Evolutionary conservation across 2,113 vertebrate species (phyloP).

Genomic region (Notarius lentiginosus): DNA sequence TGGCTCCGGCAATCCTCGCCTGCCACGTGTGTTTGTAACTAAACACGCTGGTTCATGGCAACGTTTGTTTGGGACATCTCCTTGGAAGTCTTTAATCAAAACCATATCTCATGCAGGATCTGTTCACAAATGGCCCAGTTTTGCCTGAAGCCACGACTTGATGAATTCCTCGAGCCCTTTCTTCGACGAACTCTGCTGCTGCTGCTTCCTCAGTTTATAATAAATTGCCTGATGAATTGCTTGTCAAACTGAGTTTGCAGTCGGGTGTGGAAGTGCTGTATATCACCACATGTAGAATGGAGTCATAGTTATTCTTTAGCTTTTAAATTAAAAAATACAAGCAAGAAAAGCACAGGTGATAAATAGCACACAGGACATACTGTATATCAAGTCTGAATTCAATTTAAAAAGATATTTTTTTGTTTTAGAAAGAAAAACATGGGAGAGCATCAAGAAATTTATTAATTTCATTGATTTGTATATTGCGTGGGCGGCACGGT

Average conservation of each 20-base stretch:
- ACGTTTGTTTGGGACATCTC: conserved; percentile 70
- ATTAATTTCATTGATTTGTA: not conserved
- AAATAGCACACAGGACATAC: not conserved
- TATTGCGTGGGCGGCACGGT: not conserved
- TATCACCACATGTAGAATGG: conserved; percentile 14
- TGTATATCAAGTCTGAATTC: not conserved
- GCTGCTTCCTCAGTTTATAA: conserved; percentile 6
- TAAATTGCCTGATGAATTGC: conserved; percentile 51
- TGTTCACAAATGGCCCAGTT: conserved; percentile 45
- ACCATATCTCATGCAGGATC: conserved; percentile 57
- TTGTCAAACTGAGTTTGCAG: conserved; percentile 28
- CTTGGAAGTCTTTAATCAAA: conserved; percentile 65
- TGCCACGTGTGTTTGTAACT: conserved; percentile 72
- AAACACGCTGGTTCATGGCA: conserved; percentile 76
- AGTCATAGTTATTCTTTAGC: not conserved
- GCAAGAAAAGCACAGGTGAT: not conserved
- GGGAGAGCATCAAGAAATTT: not conserved
- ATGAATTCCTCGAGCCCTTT: conserved; percentile 49
- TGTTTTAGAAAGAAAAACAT: not conserved
- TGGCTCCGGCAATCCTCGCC: conserved; percentile 58
- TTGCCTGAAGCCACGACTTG: conserved; percentile 46
- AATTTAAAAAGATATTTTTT: not conserved
- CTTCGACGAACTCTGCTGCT: conserved; percentile 15
- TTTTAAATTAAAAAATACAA: not conserved
- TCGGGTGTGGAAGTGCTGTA: conserved; percentile 29